phyloP scores from a whole-genome alignment of 2,113 vertebrate species.

The Struthidea cinerea region DNA sequence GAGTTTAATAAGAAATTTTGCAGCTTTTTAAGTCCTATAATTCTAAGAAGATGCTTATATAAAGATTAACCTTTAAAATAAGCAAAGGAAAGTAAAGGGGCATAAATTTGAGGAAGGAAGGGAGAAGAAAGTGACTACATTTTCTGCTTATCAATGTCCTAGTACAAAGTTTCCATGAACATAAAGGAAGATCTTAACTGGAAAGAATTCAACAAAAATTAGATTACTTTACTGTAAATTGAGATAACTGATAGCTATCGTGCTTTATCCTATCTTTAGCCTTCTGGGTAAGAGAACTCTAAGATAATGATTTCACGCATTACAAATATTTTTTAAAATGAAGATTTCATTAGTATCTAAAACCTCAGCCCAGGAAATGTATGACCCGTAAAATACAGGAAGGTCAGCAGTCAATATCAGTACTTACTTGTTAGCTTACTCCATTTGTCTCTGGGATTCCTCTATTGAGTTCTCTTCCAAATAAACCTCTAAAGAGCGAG shows the following conservation, averaged over 20 bases:
- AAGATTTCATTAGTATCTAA: neutral
- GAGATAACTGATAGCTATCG: neutral
- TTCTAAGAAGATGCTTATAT: neutral
- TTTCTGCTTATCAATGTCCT: neutral
- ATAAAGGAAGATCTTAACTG: neutral
- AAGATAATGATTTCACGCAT: neutral
- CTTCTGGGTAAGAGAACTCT: neutral
- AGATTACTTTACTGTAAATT: neutral
- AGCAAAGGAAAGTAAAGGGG: neutral
- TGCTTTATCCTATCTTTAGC: neutral
- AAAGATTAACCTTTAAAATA: slow-evolving; percentile 46
- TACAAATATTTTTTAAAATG: neutral
- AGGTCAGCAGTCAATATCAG: neutral
- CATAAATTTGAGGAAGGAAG: neutral
- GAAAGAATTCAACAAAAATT: neutral
- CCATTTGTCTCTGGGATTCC: neutral
- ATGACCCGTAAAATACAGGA: neutral
- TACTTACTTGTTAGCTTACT: neutral
- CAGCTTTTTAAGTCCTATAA: neutral
- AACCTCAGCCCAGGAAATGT: neutral
- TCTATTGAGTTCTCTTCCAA: neutral
- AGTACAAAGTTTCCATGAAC: neutral
- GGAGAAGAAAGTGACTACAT: neutral
- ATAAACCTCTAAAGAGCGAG: neutral
- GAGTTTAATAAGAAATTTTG: slow-evolving; percentile 34